phyloP scores from a whole-genome alignment of 2,113 vertebrate genomes.

The Phodopus roborovskii region DNA sequence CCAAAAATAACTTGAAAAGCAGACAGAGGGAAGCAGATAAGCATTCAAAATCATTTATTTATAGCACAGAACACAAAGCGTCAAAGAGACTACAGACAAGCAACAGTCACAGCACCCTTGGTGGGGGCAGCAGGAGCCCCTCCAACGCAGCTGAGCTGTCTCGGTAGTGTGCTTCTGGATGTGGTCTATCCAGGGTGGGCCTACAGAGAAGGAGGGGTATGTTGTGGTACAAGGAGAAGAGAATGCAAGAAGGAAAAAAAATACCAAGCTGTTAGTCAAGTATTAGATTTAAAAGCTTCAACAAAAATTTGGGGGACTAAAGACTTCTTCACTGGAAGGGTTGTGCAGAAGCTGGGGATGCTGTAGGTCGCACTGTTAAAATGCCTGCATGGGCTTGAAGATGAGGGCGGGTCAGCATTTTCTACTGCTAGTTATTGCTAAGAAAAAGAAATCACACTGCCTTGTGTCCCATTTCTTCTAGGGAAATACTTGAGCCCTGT shows the following conservation, averaged over 20 bases:
- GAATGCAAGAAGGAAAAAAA: neutral
- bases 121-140: neutral
- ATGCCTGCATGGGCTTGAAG: neutral
- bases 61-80: conserved; percentile 66
- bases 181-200: neutral
- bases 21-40: conserved; percentile 77
- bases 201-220: neutral
- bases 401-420: neutral
- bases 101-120: conserved; percentile 61
- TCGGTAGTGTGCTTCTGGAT: neutral
- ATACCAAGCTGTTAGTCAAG: neutral
- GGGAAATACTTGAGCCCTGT: neutral
- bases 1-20: conserved; percentile 83
- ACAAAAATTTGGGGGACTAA: neutral
- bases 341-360: neutral
- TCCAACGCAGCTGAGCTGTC: neutral
- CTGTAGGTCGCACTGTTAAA: neutral
- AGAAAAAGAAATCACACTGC: neutral
- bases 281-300: neutral
- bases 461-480: neutral
- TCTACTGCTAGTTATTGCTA: neutral
- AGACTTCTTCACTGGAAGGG: neutral
- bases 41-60: conserved; percentile 78
- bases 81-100: conserved; percentile 66
- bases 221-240: neutral